Base-by-base conservation (phyloP, 2,797 vertebrate species). In the Botia kubotai region DNA sequence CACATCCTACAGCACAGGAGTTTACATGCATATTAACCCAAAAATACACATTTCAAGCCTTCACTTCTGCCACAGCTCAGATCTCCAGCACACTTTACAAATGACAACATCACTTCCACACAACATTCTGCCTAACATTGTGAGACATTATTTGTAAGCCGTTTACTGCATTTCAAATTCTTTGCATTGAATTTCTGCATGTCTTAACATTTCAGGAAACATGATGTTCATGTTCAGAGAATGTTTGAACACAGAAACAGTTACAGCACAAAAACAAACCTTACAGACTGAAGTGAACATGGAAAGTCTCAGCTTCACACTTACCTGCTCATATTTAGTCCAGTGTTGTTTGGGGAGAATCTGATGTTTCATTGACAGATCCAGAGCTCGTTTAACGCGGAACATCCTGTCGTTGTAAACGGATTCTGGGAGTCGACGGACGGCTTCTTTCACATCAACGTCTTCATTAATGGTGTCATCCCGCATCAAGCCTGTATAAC, bases 361-460 rank as follows among this genome's bases (percentile, higher is more conserved):
- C 77, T 92, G 92, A 0, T 97, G 95, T 78, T 93, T 98, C 94
- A 98, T 87, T 63, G 91, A 91, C 21, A 99, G 93, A 87, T 99
- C 96, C 14, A 98, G 75, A 0, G 98, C 97, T 82, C 98, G 95
- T 90, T 98, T 99, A 63, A 99, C 88, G 82, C 97, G 96, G 91
- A 98, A 99, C 0, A 93, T 89, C 86, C 98, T 92, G 10, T 96
- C 97, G 4, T 98, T 95, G 87, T 96, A 96, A 26, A 94, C 0
- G 0, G 77, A 53, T 75, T 98, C 96, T 2, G 97, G 97, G 66
- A 98, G 93, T 81, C 98, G 93, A 84, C 72, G 94, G 75, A 98
- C 1, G 0, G 96, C 97, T 83, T 97, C 97, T 82, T 95, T 92
- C 2, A 98, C 96, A 58, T 97, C 96, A 0, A 66, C 0, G 71